Conservation (phyloP, 2,888 invertebrate genomes). For the Synergus umbraculus region DNA sequence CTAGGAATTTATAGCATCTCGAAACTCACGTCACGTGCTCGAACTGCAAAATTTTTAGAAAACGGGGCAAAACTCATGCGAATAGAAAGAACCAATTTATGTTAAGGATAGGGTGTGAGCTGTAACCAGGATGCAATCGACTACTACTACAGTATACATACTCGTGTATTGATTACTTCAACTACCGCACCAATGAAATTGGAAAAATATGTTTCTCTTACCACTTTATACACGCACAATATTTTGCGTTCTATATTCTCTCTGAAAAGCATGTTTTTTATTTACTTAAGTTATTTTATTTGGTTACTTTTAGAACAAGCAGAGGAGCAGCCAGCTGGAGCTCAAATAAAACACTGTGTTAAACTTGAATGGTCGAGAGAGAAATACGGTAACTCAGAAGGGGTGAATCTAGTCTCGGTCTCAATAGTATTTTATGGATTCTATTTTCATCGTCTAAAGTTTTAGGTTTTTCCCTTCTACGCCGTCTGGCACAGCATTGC, state of each 20-base stretch:
- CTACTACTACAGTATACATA: background rate
- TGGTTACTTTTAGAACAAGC: background rate
- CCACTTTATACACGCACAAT: background rate
- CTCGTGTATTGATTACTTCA: constrained; percentile 19
- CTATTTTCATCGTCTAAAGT: constrained; percentile 34
- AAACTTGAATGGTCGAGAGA: constrained; percentile 14
- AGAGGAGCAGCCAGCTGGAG: background rate
- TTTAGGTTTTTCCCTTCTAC: background rate
- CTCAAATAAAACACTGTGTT: constrained; percentile 12
- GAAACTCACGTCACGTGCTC: constrained; percentile 29
- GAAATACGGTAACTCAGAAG: background rate
- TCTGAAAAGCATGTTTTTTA: background rate
- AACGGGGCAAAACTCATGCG: constrained; percentile 1
- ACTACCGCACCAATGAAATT: background rate
- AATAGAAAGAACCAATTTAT: constrained; percentile 30
- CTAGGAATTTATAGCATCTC: constrained; percentile 23
- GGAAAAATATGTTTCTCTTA: background rate
- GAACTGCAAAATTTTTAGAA: constrained; percentile 25
- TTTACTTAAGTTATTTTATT: background rate
- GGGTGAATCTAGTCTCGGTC: background rate
- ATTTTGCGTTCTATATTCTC: background rate
- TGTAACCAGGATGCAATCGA: constrained; percentile 9
- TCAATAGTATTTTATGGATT: constrained; percentile 33
- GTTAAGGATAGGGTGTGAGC: constrained; percentile 18
- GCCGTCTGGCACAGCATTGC: constrained; percentile 15